phyloP scores from a whole-genome alignment of 2,888 invertebrate genomes.

The Meandrusa payeni region DNA sequence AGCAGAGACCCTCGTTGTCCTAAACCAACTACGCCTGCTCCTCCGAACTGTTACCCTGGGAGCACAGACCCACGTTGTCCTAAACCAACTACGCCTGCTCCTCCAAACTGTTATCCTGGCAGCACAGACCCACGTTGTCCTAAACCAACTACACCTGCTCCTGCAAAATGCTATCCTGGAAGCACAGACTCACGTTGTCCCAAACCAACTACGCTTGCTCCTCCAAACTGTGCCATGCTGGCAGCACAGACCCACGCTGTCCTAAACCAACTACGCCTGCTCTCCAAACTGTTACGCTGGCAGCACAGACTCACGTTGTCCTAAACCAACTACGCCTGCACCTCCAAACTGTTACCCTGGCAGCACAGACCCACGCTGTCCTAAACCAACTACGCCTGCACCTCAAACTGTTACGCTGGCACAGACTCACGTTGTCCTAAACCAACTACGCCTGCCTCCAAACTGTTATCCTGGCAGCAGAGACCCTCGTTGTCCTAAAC shows the following conservation, averaged over 20 bases:
- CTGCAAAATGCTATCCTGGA: conserved; percentile 33
- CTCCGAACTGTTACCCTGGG: conserved; percentile 46
- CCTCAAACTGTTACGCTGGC: conserved; percentile 40
- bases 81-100: conserved; percentile 31
- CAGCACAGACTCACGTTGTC: conserved; percentile 53
- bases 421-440: conserved; percentile 32
- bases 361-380: conserved; percentile 37
- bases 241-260: conserved; percentile 45
- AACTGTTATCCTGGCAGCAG: conserved; percentile 30
- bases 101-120: conserved; percentile 43
- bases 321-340: conserved; percentile 40
- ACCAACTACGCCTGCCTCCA: conserved; percentile 32
- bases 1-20: conserved; percentile 54
- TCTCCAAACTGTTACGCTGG: conserved; percentile 46
- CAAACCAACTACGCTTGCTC: conserved; percentile 37
- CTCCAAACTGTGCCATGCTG: conserved; percentile 41
- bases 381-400: conserved; percentile 32
- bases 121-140: conserved; percentile 32
- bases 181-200: conserved; percentile 42
- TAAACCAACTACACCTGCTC: conserved; percentile 27
- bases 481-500: conserved; percentile 39
- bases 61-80: conserved; percentile 38
- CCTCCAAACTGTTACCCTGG: conserved; percentile 47
- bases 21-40: conserved; percentile 40
- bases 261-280: too few species aligned